These are phyloP conservation scores for Xenopus borealis DNA, from an alignment of 2,113 vertebrate species.

Conservation along the genomic window DNA sequence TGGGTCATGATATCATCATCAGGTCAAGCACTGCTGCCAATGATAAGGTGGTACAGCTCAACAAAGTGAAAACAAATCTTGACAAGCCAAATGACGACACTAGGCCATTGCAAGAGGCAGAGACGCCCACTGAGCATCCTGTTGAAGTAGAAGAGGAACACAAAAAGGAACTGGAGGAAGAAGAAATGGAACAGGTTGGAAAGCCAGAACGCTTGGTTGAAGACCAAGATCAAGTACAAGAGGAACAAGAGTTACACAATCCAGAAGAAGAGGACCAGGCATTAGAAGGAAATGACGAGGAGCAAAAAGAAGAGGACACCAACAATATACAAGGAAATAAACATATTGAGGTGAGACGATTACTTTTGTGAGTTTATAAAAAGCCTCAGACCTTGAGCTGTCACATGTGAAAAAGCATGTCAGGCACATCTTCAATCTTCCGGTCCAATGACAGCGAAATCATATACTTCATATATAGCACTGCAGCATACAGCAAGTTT, in stretches of 20 bases:
- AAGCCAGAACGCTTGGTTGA: conserved; percentile 78
- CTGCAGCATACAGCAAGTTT: no score
- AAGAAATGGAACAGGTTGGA: conserved; percentile 84
- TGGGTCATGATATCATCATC: not conserved
- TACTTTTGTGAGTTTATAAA: no score
- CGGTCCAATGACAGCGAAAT: no score
- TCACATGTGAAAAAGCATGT: no score
- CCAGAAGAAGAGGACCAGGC: conserved; percentile 53
- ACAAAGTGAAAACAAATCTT: conserved; percentile 6
- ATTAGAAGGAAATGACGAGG: conserved; percentile 60
- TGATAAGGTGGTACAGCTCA: conserved; percentile 18
- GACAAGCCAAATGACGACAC: conserved; percentile 34
- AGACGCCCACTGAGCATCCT: conserved; percentile 53
- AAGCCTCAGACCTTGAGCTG: no score
- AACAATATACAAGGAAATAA: conserved; percentile 59
- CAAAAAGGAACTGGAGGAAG: conserved; percentile 78
- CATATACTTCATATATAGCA: no score
- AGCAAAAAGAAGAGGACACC: conserved; percentile 61
- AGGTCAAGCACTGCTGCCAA: conserved; percentile 6
- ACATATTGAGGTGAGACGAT: conserved; percentile 53
- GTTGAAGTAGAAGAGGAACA: conserved; percentile 67
- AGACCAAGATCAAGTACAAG: conserved; percentile 77
- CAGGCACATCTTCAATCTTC: no score
- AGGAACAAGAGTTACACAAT: conserved; percentile 59
- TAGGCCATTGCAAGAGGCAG: conserved; percentile 31